Base-by-base conservation (phyloP, 2,888 invertebrate genomes). In the Cheilosia pagana region DNA sequence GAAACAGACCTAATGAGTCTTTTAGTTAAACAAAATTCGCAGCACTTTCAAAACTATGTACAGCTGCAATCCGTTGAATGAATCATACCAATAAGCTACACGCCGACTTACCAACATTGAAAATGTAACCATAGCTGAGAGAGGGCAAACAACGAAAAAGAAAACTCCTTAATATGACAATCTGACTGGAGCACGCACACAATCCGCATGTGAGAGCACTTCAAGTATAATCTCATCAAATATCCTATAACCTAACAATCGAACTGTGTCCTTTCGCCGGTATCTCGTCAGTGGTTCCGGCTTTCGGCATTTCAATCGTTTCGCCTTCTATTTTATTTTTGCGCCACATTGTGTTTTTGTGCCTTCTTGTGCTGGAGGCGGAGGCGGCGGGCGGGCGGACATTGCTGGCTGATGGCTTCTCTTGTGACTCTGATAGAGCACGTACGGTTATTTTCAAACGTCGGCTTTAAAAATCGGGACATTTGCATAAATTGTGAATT, bases 401-500 rank as follows among this genome's bases (percentile, higher is more conserved):
- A 75, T 72, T 78, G 55, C 68, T 78, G 78, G 10, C 62, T 78
- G 60, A 63, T 72, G 62, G 72, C 62, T 74, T 68, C 41, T 63
- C 41, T 63, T 78, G 72, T 10, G 67, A 83, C 67, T 74, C 82
- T 68, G 78, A 83, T 83, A 83, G 55, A 74, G 82, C 82, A 83
- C 82, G 82, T 83, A 67, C 74, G 63, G 62, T 62, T 83, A 78
- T 83, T 83, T 83, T 43, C 62, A 57, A 74, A 68, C 78, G 68
- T 78, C 74, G 59, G 45, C 67, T 68, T 68, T 57, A 68, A 78
- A 77, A 83, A 83, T 45, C 67, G 67, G 78, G 74, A 78, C 68
- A 83, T 83, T 83, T 83, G 82, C 78, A 83, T 83, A 83, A 72
- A 83, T 83, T 82, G 67, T 50, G 72, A 82, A 82, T 82, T 74